Evolutionary conservation across 2,888 invertebrate genomes (phyloP), one percentile per base, ranked within the genome.

Genomic region (Agrotis ipsilon): DNA sequence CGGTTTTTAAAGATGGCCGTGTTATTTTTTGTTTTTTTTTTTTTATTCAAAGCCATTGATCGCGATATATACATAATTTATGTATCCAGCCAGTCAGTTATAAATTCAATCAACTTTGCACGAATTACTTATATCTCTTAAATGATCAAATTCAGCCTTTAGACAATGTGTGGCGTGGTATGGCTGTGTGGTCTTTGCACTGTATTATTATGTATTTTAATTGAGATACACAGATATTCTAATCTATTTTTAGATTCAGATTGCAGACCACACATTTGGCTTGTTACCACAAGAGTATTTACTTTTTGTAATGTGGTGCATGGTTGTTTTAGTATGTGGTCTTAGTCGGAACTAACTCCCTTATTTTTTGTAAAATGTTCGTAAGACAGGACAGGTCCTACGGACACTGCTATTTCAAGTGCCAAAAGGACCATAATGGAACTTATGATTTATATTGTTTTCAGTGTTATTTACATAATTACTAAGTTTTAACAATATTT

Each of bases 181-280:
- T n/a, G n/a, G n/a, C n/a, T n/a, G 39, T 49, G 48, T 51, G 13
- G 46, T 21, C 3, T 74, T 76, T 24, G 43, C n/a, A 76, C 77
- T 69, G 69, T 76, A 76, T 61, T 48, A 58, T 61, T 46, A 58
- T 27, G 3, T 32, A 9, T 39, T n/a, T 27, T 55, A 55, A 67
- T 55, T 14, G 18, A 24, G 7, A 39, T 14, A 43, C 6, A 16
- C 27, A 16, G 14, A 7, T 46, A 49, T n/a, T n/a, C 4, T 1
- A 16, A 1, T 43, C 9, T 74, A 65, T 52, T 65, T 52, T 65
- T 13, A 55, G n/a, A 13, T 1, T 5, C 1, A 46, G 18, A 19
- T 39, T n/a, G 14, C 4, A 46, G 24, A 43, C 21, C 48, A 39
- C 21, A 64, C 14, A 5, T 11, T 16, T 27, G 39, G 21, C 6